These are phyloP conservation scores for Lepus townsendii DNA, from an alignment of 2,797 vertebrate species.

Conservation along the genomic window DNA sequence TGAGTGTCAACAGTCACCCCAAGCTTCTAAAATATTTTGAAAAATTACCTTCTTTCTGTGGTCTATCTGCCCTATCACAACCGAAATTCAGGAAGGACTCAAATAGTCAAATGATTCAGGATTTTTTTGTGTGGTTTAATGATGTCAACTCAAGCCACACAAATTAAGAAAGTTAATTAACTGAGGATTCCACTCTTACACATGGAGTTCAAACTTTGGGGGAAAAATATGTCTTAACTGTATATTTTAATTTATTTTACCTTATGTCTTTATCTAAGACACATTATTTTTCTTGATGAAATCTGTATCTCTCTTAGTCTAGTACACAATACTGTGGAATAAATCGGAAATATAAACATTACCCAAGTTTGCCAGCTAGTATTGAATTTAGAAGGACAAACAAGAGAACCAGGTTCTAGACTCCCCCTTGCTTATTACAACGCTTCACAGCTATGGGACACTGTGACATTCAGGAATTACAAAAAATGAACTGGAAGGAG, in stretches of 20 bases:
- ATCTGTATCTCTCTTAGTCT: background rate
- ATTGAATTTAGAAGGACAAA: background rate
- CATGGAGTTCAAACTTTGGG: background rate
- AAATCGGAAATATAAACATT: background rate
- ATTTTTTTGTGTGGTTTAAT: background rate
- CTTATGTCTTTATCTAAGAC: background rate
- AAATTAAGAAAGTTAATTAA: slow-evolving; percentile 40
- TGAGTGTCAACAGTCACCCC: background rate
- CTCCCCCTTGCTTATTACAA: background rate
- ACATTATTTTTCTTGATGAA: background rate
- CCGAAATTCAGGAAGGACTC: slow-evolving; percentile 38
- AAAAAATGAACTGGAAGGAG: background rate
- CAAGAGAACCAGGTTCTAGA: background rate
- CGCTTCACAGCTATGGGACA: background rate
- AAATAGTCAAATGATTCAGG: background rate
- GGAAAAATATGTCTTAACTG: background rate
- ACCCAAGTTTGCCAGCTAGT: background rate
- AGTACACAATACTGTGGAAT: background rate
- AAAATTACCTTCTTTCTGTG: slow-evolving; percentile 35
- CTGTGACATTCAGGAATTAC: background rate
- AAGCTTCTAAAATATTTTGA: background rate
- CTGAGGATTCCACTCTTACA: background rate
- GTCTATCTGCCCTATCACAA: slow-evolving; percentile 11
- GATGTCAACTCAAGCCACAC: background rate
- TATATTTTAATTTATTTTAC: slow-evolving; percentile 39